Evolutionary conservation across 2,797 vertebrate species (phyloP).

Genomic region (Amblyraja radiata): DNA sequence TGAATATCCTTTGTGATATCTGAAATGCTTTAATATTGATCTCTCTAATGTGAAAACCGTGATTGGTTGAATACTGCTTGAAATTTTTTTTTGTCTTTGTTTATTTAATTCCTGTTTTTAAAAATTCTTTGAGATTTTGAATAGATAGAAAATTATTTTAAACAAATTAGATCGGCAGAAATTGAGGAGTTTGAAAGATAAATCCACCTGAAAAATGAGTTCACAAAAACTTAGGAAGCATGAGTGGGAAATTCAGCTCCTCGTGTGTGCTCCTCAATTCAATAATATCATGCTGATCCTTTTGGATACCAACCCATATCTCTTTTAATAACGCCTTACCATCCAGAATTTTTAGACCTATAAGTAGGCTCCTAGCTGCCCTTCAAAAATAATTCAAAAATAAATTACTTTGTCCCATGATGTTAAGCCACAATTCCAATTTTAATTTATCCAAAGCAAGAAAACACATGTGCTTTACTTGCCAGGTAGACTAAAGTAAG

Average conservation of each 20-base stretch:
- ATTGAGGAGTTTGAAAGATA: neutral
- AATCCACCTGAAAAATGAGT: no score
- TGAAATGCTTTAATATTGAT: no score
- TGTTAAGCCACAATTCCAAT: neutral
- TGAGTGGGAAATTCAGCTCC: no score
- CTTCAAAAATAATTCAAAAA: neutral
- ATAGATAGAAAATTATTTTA: neutral
- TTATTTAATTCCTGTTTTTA: neutral
- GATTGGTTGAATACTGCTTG: neutral
- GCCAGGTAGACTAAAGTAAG: neutral
- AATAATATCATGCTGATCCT: no score
- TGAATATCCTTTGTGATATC: neutral
- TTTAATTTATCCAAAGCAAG: neutral
- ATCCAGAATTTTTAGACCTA: neutral
- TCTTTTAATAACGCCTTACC: neutral
- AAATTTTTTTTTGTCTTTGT: neutral
- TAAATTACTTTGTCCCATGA: neutral
- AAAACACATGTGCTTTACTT: neutral
- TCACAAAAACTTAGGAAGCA: no score
- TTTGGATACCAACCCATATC: no score
- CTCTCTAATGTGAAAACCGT: neutral
- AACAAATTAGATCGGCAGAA: neutral
- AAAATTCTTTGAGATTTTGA: neutral
- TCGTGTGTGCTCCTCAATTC: no score
- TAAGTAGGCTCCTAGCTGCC: neutral